These are phyloP conservation scores for Nothobranchius furzeri DNA, from an alignment of 2,113 vertebrate genomes.

Conservation along the genomic window DNA sequence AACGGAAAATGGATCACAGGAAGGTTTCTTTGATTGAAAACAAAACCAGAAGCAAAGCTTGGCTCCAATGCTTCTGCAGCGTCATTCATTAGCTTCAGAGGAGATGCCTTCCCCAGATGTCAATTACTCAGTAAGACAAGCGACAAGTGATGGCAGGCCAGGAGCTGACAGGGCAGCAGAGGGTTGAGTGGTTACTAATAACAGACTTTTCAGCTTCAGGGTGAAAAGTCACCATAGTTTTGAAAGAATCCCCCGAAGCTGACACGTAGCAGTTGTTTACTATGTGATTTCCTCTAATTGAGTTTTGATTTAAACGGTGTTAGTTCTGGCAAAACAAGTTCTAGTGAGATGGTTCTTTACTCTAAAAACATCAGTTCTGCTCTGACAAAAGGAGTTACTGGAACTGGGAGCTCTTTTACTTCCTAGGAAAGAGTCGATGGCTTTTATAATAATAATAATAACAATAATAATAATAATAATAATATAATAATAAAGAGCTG, in stretches of 20 bases:
- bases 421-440: not conserved
- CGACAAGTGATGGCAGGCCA: slow-evolving; percentile 22
- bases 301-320: not conserved
- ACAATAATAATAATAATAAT: too few species aligned
- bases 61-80: not conserved
- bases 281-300: not conserved
- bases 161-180: slow-evolving; percentile 10
- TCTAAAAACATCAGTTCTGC: not conserved
- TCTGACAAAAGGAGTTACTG: not conserved
- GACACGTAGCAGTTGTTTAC: not conserved
- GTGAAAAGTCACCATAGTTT: not conserved
- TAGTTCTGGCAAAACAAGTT: too few species aligned
- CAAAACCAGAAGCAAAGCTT: not conserved
- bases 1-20: too few species aligned
- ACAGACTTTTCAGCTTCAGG: not conserved
- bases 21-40: not conserved
- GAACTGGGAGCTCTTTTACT: not conserved
- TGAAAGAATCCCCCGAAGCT: not conserved
- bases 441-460: not conserved
- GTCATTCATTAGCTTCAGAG: slow-evolving; percentile 11
- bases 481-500: not conserved
- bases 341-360: not conserved
- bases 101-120: slow-evolving; percentile 18
- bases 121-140: slow-evolving; percentile 26
- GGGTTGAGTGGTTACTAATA: not conserved